A percentile compares a stretch with the other conserved stretches of the same genome.
Conservation (phyloP, 2,113 vertebrate species). For the Chloropsis hardwickii region DNA sequence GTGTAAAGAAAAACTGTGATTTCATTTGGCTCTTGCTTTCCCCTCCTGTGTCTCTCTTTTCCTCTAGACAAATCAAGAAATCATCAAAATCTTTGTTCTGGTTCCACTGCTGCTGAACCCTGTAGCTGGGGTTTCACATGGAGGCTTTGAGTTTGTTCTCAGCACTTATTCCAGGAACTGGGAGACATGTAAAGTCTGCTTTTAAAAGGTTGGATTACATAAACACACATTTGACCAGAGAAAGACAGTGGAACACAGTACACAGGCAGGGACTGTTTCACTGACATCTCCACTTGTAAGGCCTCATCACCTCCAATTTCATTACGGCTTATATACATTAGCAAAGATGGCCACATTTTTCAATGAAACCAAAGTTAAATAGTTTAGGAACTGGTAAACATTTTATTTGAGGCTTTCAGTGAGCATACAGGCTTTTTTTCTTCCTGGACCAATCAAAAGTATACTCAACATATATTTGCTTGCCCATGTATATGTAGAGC, state of each 20-base stretch:
- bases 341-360: neutral
- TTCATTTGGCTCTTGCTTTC: neutral
- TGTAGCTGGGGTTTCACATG: neutral
- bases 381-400: neutral
- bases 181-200: neutral
- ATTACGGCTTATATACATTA: neutral
- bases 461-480: neutral
- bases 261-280: neutral
- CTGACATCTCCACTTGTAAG: neutral
- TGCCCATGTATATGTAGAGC: neutral
- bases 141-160: neutral
- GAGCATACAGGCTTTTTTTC: rapidly evolving
- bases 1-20: neutral
- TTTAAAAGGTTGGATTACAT: neutral
- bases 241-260: neutral
- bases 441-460: neutral
- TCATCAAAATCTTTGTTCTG: neutral
- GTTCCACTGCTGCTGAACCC: neutral
- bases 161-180: neutral
- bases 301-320: neutral
- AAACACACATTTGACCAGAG: neutral
- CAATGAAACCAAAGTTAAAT: neutral
- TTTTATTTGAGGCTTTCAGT: neutral
- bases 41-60: neutral
- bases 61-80: neutral